Conservation (phyloP, 2,888 invertebrate species). For the Apeira syringaria region DNA sequence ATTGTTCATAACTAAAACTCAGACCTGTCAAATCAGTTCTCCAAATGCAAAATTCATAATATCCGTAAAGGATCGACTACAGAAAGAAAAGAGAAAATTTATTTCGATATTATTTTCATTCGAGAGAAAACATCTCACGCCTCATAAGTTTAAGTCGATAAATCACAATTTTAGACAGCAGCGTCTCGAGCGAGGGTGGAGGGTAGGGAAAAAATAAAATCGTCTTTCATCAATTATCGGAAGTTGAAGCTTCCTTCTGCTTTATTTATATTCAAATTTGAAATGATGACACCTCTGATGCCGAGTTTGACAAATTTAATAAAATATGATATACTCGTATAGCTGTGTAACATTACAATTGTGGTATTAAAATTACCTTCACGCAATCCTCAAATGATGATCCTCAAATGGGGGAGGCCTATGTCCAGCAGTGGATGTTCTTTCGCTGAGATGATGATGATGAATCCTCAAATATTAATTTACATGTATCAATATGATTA, state of each 20-base stretch:
- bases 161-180: constrained; percentile 68
- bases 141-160: constrained; percentile 64
- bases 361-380: no score
- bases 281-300: constrained; percentile 17
- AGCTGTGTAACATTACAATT: no score
- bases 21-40: constrained; percentile 26
- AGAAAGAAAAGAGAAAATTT: constrained; percentile 35
- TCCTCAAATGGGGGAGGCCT: no score
- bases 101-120: constrained; percentile 47
- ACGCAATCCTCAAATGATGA: no score
- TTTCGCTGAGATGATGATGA: no score
- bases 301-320: constrained; percentile 14
- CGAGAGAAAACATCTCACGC: constrained; percentile 44
- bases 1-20: constrained; percentile 5
- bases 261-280: constrained; percentile 31
- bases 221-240: constrained; percentile 58
- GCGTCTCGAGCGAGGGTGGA: constrained; percentile 48
- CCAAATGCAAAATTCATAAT: constrained; percentile 32
- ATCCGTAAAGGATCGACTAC: constrained; percentile 34
- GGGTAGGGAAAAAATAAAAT: constrained; percentile 53
- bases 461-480: no score
- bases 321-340: constrained; percentile 4
- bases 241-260: constrained; percentile 42
- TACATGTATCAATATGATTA: no score
- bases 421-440: no score